Evolutionary conservation across 2,888 invertebrate genomes (phyloP), one percentile per base, ranked within the genome.

Genomic region (Arenicola marina): DNA sequence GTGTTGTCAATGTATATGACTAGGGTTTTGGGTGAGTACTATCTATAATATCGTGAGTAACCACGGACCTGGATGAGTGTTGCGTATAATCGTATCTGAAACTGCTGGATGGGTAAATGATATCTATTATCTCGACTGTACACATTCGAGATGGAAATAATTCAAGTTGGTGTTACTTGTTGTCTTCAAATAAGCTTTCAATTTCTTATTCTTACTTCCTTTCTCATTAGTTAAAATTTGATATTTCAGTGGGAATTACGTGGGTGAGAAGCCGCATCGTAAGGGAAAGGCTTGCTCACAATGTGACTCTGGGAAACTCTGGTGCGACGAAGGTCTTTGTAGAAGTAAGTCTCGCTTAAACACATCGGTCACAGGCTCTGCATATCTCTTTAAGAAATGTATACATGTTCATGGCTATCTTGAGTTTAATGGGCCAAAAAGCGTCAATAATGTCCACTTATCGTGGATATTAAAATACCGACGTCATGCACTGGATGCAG

Each of bases 251-350:
- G 62, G 62, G 2, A 62, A 62, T 38, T 62, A 31, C 21, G 51
- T 4, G 31, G 62, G 62, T 24, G 38, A 51, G 26, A 58, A 57
- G 31, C 62, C 62, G 4, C 59, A 62, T 43, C n/a, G 33, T 26
- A 57, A 62, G 34, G 62, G 62, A 2, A 7, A 48, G 26, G 38
- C 58, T 3, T 62, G 62, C 43, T 51, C 48, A 29, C 21, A 51
- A 29, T 62, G 62, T 43, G 29, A 32, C 28, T n/a, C 32, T n/a
- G 62, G 62, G 26, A 28, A 34, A n/a, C 34, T 48, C 57, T 62
- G 29, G 29, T 62, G 62, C 28, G 44, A 62, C 51, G 59, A 62
- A 31, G 58, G 51, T 4, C 62, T 62, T 18, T 62, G 62, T 53
- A 24, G 18, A 11, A 38, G 38, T 38, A 38, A 38, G 38, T 38